Evolutionary conservation across 2,113 vertebrate genomes (phyloP), one percentile per base, ranked within the genome.

Genomic region (Pelecanoides urinatrix): DNA sequence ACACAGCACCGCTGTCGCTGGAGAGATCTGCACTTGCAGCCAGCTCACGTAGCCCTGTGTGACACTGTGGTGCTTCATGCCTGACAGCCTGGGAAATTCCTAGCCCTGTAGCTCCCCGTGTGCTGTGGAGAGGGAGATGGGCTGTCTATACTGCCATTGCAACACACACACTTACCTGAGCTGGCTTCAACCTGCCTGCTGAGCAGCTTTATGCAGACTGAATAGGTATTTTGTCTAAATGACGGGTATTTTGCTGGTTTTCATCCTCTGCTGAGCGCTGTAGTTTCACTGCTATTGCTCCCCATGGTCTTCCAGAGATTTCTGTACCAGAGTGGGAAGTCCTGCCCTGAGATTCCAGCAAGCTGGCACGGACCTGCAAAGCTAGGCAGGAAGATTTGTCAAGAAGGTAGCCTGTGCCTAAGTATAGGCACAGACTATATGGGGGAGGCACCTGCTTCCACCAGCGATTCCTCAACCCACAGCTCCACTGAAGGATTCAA

Each of bases 21-120:
- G 22, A 42, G 44, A 78, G 6, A 32, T 34, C 16, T 67, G 30
- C 22, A 3, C 67, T 42, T 75, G 36, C 86, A 92, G 74, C 12
- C 17, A 21, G 50, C 16, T 87, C 15, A 23, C 0, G 0, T 26
- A 56, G 59, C 27, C 47, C 50, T 42, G 27, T 16, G 45, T 52
- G 59, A 61, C 7, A 5, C 26, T 53, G 20, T 16, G 26, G 13
- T 40, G 30, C 44, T 36, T 76, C 7, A 2, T 42, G 49, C 34
- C 65, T 85, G 65, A 15, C 16, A 40, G 4, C 5, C 9, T 2
- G 29, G 34, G 34, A 32, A 52, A 53, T 77, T 65, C 14, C 21
- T 6, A 53, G 20, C 45, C 34, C 30, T 45, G 42, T 12, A 36
- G 16, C 30, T 80, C 25, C 12, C 13, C 0, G 1, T 34, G 3